These are phyloP conservation scores for Circaetus cinerascens DNA, from an alignment of 2,113 vertebrate genomes.

Conservation along the genomic window DNA sequence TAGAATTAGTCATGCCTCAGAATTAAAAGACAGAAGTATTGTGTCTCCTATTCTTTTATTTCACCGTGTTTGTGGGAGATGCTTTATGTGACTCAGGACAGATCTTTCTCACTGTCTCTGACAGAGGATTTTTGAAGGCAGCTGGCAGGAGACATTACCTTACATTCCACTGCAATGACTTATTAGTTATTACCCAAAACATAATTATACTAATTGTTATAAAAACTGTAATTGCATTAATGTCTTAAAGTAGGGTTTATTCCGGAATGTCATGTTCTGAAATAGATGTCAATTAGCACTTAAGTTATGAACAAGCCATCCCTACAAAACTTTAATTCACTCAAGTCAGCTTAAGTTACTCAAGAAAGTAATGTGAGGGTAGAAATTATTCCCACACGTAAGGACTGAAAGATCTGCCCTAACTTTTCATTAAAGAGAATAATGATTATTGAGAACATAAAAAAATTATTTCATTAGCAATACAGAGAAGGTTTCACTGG, in stretches of 20 bases:
- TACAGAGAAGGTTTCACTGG: constrained; percentile 54
- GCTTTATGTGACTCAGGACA: neutral
- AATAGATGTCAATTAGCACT: constrained; percentile 60
- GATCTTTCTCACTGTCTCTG: neutral
- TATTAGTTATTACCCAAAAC: constrained; percentile 34
- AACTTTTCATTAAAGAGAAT: constrained; percentile 65
- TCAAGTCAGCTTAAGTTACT: constrained; percentile 52
- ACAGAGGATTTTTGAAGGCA: neutral
- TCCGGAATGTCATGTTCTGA: constrained; percentile 48
- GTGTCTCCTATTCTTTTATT: neutral
- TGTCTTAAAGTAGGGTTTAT: constrained; percentile 45
- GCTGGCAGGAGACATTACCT: neutral
- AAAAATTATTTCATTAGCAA: constrained; percentile 66
- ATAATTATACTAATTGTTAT: constrained; percentile 45
- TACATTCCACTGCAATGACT: neutral
- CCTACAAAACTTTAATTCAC: constrained; percentile 62
- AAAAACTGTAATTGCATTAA: constrained; percentile 42
- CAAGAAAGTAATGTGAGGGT: constrained; percentile 47
- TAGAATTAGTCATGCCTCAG: neutral
- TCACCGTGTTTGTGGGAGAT: neutral
- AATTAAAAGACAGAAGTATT: neutral
- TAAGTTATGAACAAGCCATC: constrained; percentile 60
- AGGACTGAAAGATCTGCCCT: constrained; percentile 48
- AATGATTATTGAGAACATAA: constrained; percentile 66
- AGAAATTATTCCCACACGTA: constrained; percentile 63